Conservation (phyloP, 2,113 vertebrate species). For the Cochlearius cochlearius region DNA sequence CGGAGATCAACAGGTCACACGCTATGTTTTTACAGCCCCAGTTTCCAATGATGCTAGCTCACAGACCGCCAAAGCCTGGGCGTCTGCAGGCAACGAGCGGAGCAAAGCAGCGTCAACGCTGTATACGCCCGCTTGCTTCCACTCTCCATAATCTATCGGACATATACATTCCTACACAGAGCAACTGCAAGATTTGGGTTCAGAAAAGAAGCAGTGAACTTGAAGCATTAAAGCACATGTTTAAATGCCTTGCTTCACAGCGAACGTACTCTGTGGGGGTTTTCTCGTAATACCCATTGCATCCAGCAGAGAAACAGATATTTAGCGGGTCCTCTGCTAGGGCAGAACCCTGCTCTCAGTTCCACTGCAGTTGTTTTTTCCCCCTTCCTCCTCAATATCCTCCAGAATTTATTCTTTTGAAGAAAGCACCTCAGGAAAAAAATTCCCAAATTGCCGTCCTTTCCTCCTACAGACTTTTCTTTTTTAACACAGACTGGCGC, state of each 20-base stretch:
- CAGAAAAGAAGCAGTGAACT: background rate
- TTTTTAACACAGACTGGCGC: background rate
- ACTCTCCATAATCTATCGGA: background rate
- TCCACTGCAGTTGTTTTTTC: background rate
- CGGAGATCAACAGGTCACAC: background rate
- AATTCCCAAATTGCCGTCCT: background rate
- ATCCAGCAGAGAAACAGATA: background rate
- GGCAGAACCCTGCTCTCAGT: background rate
- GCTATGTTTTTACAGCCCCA: background rate
- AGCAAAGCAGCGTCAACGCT: fast-evolving
- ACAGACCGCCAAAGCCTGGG: background rate
- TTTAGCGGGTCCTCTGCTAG: background rate
- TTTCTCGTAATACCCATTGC: background rate
- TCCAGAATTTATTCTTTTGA: background rate
- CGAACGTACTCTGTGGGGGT: fast-evolving
- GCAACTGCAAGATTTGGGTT: background rate
- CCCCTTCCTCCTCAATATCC: background rate
- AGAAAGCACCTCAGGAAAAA: background rate
- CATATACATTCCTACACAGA: fast-evolving
- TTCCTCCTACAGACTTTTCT: background rate
- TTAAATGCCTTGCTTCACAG: background rate
- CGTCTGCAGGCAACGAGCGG: background rate
- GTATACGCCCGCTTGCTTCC: background rate
- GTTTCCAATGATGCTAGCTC: background rate
- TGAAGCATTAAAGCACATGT: background rate